Percentiles rank a stretch among this genome's conserved stretches.
Conservation (phyloP, 2,113 vertebrate genomes). For the Tursiops truncatus region DNA sequence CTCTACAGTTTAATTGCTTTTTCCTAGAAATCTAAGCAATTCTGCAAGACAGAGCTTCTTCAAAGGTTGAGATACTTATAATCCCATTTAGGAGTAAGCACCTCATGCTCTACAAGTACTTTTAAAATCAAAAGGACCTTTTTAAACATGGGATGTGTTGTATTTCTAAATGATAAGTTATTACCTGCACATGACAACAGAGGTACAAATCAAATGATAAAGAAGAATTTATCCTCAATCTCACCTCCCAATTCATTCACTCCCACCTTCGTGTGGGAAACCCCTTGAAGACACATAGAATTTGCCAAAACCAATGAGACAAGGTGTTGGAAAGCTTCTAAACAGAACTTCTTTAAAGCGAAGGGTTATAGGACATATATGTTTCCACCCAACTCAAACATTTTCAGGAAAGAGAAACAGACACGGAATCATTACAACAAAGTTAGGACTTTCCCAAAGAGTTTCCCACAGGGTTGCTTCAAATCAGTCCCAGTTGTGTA, state of each 20-base stretch:
- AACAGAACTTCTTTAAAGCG: background rate
- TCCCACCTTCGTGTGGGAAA: background rate
- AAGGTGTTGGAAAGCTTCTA: background rate
- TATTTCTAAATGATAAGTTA: constrained; percentile 1
- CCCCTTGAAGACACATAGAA: background rate
- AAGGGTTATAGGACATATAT: background rate
- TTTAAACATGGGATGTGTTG: background rate
- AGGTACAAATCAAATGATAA: background rate
- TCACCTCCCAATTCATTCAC: background rate
- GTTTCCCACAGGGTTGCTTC: background rate
- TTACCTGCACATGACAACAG: background rate
- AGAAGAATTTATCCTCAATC: background rate
- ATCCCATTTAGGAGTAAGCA: background rate
- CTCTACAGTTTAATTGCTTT: background rate
- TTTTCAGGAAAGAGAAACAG: background rate
- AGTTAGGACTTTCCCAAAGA: background rate
- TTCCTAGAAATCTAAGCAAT: background rate
- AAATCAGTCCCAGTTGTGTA: fast-evolving
- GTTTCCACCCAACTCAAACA: background rate
- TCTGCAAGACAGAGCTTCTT: background rate
- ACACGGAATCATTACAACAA: background rate
- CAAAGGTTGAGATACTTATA: background rate
- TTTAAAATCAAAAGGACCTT: background rate
- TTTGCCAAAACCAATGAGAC: background rate
- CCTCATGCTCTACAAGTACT: background rate